These are phyloP conservation scores for Theristicus caerulescens DNA, from an alignment of 2,113 vertebrate species.

Conservation along the genomic window DNA sequence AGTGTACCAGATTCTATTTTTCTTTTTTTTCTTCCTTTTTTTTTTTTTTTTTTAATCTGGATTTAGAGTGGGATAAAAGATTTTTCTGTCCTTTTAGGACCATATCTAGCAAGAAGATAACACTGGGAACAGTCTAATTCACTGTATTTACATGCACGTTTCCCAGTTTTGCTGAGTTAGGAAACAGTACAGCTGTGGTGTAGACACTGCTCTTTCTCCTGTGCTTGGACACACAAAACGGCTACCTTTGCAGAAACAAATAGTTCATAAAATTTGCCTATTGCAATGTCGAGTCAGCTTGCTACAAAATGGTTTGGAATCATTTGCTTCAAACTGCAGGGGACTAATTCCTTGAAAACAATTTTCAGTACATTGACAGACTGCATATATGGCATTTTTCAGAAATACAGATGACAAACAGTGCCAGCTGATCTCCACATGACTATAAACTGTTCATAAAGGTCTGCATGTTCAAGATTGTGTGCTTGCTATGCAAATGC, in stretches of 20 bases:
- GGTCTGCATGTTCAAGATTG: background rate
- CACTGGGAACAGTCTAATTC: background rate
- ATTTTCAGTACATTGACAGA: background rate
- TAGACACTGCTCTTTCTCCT: background rate
- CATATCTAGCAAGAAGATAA: background rate
- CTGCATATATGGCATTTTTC: background rate
- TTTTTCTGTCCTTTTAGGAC: background rate
- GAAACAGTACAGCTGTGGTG: background rate
- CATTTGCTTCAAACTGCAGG: background rate
- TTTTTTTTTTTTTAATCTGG: background rate
- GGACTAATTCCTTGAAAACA: background rate
- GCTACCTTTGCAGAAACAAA: background rate
- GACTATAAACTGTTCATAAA: conserved; percentile 6
- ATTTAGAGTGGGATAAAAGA: background rate
- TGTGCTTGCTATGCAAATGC: background rate
- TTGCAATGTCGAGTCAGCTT: background rate
- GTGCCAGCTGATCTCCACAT: conserved; percentile 20
- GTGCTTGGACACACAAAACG: background rate
- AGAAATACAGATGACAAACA: background rate
- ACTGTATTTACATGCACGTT: accelerated
- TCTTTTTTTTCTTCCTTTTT: too few species aligned
- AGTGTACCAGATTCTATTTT: accelerated
- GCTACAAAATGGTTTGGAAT: background rate
- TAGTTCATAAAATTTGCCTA: background rate
- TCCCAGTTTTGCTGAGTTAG: background rate